phyloP scores from a whole-genome alignment of 2,888 invertebrate species.

The Branchellion lobata region DNA sequence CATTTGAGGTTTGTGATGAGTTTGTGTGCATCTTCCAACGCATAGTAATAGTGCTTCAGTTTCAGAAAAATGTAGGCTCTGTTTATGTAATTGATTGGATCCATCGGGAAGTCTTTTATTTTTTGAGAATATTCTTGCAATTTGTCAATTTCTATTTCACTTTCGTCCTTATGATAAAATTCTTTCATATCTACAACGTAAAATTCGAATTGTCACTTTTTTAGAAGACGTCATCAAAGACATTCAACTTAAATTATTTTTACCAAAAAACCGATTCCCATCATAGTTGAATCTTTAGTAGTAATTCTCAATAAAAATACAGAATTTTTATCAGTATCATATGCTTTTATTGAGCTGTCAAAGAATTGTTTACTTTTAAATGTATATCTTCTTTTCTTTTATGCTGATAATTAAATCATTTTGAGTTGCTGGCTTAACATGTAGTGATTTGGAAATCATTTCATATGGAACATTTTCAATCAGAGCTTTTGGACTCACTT shows the following conservation, averaged over 20 bases:
- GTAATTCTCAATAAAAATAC: too few species aligned
- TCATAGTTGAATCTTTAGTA: background rate
- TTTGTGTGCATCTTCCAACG: constrained; percentile 36
- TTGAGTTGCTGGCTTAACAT: too few species aligned
- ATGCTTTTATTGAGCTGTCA: too few species aligned
- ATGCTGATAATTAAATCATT: too few species aligned
- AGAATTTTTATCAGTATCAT: too few species aligned
- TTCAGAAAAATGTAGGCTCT: constrained; percentile 21
- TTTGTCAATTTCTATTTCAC: constrained; percentile 23
- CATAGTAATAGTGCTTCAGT: constrained; percentile 34
- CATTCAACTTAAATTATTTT: background rate
- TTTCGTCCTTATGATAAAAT: constrained; percentile 4
- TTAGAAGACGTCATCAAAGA: background rate
- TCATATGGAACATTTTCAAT: too few species aligned
- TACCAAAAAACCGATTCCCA: background rate
- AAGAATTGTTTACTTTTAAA: too few species aligned
- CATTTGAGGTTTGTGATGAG: constrained; percentile 23
- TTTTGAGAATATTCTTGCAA: constrained; percentile 27
- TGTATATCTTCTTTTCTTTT: too few species aligned
- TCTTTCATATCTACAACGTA: background rate
- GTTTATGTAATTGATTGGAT: constrained; percentile 25
- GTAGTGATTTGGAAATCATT: too few species aligned
- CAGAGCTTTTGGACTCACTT: too few species aligned
- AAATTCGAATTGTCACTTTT: background rate
- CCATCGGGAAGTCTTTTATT: constrained; percentile 7